A percentile compares a stretch with the other conserved stretches of the same genome.
Conservation (phyloP, 2,888 invertebrate species). For the Pemphredon lugubris region DNA sequence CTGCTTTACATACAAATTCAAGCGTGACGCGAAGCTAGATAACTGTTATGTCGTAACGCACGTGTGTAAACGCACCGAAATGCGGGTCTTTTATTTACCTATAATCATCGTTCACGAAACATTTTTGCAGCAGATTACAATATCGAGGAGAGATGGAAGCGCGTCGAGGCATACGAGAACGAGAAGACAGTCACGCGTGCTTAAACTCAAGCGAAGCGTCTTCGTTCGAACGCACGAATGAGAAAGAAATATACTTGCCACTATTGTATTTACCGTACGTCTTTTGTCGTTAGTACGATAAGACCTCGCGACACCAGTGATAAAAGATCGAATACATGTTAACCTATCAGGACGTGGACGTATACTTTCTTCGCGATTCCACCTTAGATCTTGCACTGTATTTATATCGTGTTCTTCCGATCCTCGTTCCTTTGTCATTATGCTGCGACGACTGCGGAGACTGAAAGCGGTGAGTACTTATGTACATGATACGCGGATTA, state of each 20-base stretch:
- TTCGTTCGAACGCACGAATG: neutral
- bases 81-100: neutral
- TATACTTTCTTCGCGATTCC: constrained; percentile 14
- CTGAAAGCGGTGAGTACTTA: constrained; percentile 68
- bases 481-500: no score
- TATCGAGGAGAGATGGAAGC: neutral
- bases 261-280: constrained; percentile 34
- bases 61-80: neutral
- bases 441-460: constrained; percentile 70
- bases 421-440: constrained; percentile 36
- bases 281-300: constrained; percentile 62
- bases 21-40: no score
- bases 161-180: neutral
- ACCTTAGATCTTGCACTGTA: constrained; percentile 10
- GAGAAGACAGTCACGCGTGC: neutral
- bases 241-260: no score
- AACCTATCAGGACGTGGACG: constrained; percentile 11
- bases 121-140: neutral
- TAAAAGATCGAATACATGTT: constrained; percentile 47
- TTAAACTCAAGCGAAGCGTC: neutral
- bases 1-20: no score
- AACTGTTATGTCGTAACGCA: no score
- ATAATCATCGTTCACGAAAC: neutral
- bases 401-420: constrained; percentile 2
- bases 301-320: constrained; percentile 53